Evolutionary conservation across 2,888 invertebrate genomes (phyloP), one percentile per base, ranked within the genome.

Genomic region (Caenorhabditis japonica): DNA sequence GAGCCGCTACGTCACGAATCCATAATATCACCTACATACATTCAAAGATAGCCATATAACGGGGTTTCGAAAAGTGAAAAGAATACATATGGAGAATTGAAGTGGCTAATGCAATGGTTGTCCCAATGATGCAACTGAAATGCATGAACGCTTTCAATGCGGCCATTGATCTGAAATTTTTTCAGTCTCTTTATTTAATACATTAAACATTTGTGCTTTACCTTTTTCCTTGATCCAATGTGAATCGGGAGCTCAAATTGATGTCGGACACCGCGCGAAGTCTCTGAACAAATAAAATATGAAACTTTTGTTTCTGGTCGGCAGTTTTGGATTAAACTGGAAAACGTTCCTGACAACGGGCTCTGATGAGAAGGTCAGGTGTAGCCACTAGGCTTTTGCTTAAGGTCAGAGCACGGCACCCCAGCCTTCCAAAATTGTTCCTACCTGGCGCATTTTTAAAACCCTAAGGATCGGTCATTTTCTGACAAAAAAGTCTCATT

Each of bases 211-310:
- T 8, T 25, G n/a, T n/a, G n/a, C n/a, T 10, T 27, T 15, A 55
- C 46, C 62, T 27, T 46, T 23, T 55, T 12, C 39, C 41, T 25
- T 64, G 62, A 38, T 64, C 62, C 39, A 64, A 21, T n/a, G 62
- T 64, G 19, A 55, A 64, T 21, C 46, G 15, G 3, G 53, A 25
- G 41, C 62, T 64, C 33, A 64, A 19, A 39, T 64, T 64, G 21
- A 64, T 55, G 25, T 64, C 62, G 0, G 38, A 19, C 1, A 64
- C 47, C 34, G 30, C 49, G 4, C 64, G 64, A 19, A 64, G 49
- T 19, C 38, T 36, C 62, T 62, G 62, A 10, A 53, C 53, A 33
- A n/a, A 17, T 15, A 30, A 30, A 30, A 30, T 10, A 30, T 30
- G 10, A 5, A 5, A 30, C 5, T 30, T 30, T 30, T 10, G 7